Evolutionary conservation across 2,888 invertebrate genomes (phyloP).

Genomic region (Dicyrtoma fusca): DNA sequence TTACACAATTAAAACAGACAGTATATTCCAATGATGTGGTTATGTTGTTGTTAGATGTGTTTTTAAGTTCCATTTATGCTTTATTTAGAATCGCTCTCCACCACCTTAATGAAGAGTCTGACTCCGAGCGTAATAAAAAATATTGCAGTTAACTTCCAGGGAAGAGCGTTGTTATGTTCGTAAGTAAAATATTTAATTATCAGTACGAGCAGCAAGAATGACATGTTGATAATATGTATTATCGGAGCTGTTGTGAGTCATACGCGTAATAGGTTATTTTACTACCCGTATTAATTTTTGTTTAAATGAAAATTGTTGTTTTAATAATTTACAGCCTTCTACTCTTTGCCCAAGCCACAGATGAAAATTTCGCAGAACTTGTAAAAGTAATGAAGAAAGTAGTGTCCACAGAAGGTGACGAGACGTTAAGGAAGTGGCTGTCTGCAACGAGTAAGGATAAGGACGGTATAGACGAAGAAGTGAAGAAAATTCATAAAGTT

Average conservation of each 20-base stretch:
- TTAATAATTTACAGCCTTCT: constrained; percentile 14
- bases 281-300: no score
- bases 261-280: no score
- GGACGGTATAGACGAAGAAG: no score
- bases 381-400: constrained; percentile 2
- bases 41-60: no score
- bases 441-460: constrained; percentile 11
- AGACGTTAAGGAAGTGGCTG: constrained; percentile 9
- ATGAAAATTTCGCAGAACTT: not conserved
- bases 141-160: constrained; percentile 3
- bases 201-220: no score
- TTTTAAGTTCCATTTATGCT: no score
- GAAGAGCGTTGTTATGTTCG: constrained; percentile 4
- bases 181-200: not conserved
- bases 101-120: constrained; percentile 5
- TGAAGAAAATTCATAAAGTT: no score
- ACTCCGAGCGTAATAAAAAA: constrained; percentile 3
- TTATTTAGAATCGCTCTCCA: not conserved
- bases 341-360: not conserved
- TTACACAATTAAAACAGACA: no score
- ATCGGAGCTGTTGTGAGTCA: no score
- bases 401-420: not conserved
- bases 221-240: no score
- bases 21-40: no score
- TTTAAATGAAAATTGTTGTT: no score